Base-by-base conservation (phyloP, 2,797 vertebrate species). In the Melanotaenia maccullochi region DNA sequence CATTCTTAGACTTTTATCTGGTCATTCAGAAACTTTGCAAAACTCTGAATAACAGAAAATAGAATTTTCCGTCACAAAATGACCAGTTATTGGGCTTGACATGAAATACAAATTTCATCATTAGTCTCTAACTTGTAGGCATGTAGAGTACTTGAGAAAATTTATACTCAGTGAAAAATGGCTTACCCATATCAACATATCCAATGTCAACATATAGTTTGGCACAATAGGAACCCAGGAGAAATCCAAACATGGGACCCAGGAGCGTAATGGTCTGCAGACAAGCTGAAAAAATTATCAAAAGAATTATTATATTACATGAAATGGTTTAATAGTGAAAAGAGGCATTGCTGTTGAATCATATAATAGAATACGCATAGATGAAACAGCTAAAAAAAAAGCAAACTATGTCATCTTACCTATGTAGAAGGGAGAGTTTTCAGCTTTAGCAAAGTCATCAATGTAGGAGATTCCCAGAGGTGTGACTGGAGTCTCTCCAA, bases 381-480 rank as follows among this genome's bases (percentile, higher is more conserved):
- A 51, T n/a, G n/a, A 51, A 51, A 9, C 2, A 9, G 20, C n/a
- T 52, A 13, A 2, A 6, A 22, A 7, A n/a, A 49, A 49, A 49
- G 20, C 9, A n/a, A 49, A n/a, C 5, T 2, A 1, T 18, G 5
- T 24, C 0, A 22, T 61, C 76, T 93, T 90, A 97, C 97, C 96
- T 16, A 99, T 96, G n/a, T 98, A 98, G 75, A 99, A 94, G 11
- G 97, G 95, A 6, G 96, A 95, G 78, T 97, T 96, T 85, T 98
- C 96, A 13, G 94, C 92, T 89, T 92, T 96, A 7, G 96, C 93
- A 80, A 96, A 98, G 79, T 99, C 97, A 58, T 99, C 98, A 12
- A 99, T 93, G 36, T 98, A 99, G 20, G 97, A 97, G 88, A 99
- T 96, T 42, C 97, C 97, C 71, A 99, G 76, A 0, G 97, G 97